Evolutionary conservation across 1,140 invertebrate species (phyloP), one percentile per base, ranked within the genome.

Genomic region (Reticulitermes speratus): DNA sequence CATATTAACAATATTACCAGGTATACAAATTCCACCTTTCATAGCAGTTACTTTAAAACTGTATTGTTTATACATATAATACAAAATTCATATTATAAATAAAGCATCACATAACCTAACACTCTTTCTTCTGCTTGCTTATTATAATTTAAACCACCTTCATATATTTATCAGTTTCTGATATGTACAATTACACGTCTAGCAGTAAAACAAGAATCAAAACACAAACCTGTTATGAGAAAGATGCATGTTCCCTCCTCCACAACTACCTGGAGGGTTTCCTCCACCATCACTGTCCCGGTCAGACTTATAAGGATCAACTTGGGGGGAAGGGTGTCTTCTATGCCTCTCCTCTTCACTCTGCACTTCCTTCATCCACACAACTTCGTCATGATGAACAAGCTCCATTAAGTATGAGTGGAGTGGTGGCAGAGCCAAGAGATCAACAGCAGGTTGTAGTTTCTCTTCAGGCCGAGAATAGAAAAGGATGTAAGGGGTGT

Each of bases 401-500:
- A 82, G 30, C 19, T 75, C 45, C 30, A 48, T 21, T 19, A 45
- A 38, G 25, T 44, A 12, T 8, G 45, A 14, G 0, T 25, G 30
- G 32, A 84, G 83, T 25, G 83, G 23, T 1, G 45, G 75, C 75
- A 75, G 44, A 3, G 45, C 75, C 9, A 44, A 44, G 6, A 75
- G 45, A 6, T 75, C 85, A 23, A 82, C 75, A 14, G 85, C 23
- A n/a, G 75, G 75, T 11, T 82, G 85, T 21, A 69, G 81, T 14
- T 23, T n/a, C 21, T 32, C 85, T 82, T 45, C 44, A 32, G 44
- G 19, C 30, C 85, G 30, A 55, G 44, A 91, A 87, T 97, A 97
- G 88, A 97, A 96, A 8, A 97, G 90, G 84, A 97, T 95, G 88
- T 97, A 97, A 0, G 96, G 95, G 0, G 96, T 97, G 89, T 96